Conservation (phyloP, 2,113 vertebrate genomes). For the Rhagologus leucostigma region DNA sequence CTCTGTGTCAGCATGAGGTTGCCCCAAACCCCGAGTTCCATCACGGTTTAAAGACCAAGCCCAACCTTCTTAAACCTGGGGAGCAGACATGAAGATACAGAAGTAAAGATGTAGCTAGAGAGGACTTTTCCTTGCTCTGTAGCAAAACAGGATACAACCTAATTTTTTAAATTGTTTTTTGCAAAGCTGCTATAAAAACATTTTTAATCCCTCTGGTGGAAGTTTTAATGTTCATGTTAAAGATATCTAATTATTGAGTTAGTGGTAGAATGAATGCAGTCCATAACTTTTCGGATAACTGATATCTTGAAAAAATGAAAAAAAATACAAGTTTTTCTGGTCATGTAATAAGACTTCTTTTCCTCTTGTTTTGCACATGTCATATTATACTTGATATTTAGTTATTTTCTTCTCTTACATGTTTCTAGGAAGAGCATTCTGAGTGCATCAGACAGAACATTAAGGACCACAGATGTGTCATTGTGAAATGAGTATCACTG, state of each 20-base stretch:
- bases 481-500: background rate
- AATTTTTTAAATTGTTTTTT: background rate
- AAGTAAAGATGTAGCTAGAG: background rate
- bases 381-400: background rate
- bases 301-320: background rate
- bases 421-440: background rate
- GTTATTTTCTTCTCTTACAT: background rate
- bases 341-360: background rate
- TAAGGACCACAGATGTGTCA: background rate
- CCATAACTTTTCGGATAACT: background rate
- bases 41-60: background rate
- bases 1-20: fast-evolving
- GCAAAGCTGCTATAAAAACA: background rate
- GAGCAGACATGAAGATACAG: background rate
- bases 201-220: background rate
- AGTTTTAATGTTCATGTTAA: background rate
- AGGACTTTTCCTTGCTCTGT: background rate
- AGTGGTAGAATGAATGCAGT: background rate
- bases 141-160: background rate
- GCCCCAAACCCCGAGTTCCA: background rate
- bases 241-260: background rate
- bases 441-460: background rate
- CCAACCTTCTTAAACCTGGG: background rate
- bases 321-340: background rate
- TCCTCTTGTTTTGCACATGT: background rate